Percentiles rank a stretch among this genome's conserved stretches.
Evolutionary conservation across 2,797 vertebrate genomes (phyloP).

Genomic region (Acanthornis magna): DNA sequence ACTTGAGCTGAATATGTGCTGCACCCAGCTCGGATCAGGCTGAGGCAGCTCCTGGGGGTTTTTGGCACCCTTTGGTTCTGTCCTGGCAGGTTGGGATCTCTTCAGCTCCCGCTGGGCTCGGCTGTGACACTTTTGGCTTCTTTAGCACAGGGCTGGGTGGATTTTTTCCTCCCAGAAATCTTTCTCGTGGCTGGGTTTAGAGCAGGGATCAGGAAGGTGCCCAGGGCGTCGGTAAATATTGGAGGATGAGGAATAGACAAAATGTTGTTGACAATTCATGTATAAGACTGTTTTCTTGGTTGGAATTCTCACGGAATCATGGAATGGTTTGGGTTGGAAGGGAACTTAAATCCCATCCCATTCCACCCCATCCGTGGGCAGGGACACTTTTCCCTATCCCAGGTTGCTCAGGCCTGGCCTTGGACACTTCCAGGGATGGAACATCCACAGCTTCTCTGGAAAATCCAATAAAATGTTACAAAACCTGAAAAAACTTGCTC

Average conservation of each 20-base stretch:
- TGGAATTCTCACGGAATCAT: neutral
- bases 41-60: neutral
- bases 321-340: neutral
- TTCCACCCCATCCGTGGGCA: neutral
- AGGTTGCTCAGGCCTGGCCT: neutral
- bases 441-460: neutral
- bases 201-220: neutral
- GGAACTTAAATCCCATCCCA: neutral
- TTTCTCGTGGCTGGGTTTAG: neutral
- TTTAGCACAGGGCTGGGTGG: neutral
- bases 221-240: neutral
- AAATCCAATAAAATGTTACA: neutral
- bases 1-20: neutral
- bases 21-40: neutral
- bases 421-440: neutral
- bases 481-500: neutral
- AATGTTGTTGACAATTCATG: neutral
- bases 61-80: neutral
- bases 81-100: neutral
- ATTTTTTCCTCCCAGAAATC: neutral
- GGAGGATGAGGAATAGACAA: neutral
- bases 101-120: neutral
- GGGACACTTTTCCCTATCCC: neutral
- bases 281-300: neutral
- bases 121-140: neutral